Evolutionary conservation across 1,140 invertebrate genomes (phyloP).

Genomic region (Paraescarpia echinospica): DNA sequence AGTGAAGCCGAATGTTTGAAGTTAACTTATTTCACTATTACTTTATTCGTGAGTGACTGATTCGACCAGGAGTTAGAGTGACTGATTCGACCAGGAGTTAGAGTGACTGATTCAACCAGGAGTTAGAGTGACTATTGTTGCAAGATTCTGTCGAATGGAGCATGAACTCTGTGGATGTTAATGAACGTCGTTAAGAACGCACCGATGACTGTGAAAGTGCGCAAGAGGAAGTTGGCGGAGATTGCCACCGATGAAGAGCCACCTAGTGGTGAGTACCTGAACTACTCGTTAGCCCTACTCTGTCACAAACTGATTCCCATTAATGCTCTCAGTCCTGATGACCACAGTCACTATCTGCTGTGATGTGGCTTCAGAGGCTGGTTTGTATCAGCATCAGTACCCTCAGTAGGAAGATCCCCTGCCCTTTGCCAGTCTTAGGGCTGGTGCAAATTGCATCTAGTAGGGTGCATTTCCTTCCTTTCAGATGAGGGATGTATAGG

Average conservation of each 20-base stretch:
- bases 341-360: background rate
- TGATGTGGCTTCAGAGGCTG: background rate
- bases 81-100: background rate
- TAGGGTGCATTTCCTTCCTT: background rate
- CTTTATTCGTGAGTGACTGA: background rate
- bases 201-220: background rate
- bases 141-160: background rate
- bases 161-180: background rate
- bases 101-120: background rate
- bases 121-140: background rate
- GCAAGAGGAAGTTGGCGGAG: slow-evolving; percentile 3
- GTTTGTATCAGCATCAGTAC: background rate
- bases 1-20: background rate
- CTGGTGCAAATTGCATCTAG: background rate
- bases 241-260: background rate
- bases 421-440: background rate
- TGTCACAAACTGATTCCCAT: background rate
- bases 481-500: background rate
- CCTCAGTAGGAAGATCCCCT: background rate
- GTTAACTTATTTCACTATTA: background rate
- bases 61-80: background rate
- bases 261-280: background rate
- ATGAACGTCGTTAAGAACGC: slow-evolving; percentile 4
- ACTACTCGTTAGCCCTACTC: background rate
- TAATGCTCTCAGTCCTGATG: background rate